A percentile compares a stretch with the other conserved stretches of the same genome.
Conservation (phyloP, 1,140 invertebrate species). For the Pseudobourletiella spinata region DNA sequence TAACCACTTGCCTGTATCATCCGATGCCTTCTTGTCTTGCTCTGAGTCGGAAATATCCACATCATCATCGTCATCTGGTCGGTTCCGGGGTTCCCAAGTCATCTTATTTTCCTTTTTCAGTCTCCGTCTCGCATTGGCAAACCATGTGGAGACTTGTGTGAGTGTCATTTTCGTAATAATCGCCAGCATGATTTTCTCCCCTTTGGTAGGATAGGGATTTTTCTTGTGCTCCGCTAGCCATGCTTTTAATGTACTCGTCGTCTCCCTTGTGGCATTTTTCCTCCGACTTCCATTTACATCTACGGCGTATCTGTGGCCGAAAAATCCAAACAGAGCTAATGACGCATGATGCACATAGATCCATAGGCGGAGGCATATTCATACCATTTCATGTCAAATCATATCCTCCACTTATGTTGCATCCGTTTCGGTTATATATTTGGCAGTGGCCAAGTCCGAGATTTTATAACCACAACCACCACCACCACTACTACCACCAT, state of each 20-base stretch:
- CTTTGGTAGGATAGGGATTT: conserved; percentile 58
- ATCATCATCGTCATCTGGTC: conserved; percentile 45
- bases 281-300: conserved; percentile 79
- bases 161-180: conserved; percentile 58
- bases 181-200: conserved; percentile 57
- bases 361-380: too few species aligned
- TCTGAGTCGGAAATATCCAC: conserved; percentile 35
- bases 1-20: conserved; percentile 38
- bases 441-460: too few species aligned
- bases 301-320: conserved; percentile 85
- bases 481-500: too few species aligned
- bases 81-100: conserved; percentile 53
- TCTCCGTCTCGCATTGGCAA: conserved; percentile 54
- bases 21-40: conserved; percentile 27
- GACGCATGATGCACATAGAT: too few species aligned
- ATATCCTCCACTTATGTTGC: too few species aligned
- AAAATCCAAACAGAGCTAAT: too few species aligned
- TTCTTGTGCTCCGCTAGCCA: conserved; percentile 72
- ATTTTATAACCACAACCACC: too few species aligned
- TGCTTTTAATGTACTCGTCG: conserved; percentile 87
- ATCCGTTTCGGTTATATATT: too few species aligned
- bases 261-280: conserved; percentile 95
- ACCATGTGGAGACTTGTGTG: conserved; percentile 59
- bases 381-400: too few species aligned
- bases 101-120: conserved; percentile 64